These are phyloP conservation scores for Platichthys stellatus DNA, from an alignment of 2,113 vertebrate genomes.

Conservation along the genomic window DNA sequence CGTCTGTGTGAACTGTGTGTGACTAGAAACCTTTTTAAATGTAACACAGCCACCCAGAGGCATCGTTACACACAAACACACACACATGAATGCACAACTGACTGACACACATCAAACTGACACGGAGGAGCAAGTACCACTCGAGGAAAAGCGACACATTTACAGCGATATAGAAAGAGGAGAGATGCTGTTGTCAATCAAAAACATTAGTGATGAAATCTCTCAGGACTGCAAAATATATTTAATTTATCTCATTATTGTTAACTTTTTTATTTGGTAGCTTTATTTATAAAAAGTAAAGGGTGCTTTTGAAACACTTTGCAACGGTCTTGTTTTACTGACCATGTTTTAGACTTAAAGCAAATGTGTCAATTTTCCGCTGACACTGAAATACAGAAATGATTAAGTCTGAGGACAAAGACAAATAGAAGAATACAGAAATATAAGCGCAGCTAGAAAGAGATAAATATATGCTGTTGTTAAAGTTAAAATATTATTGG, in stretches of 20 bases:
- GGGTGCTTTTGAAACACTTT: neutral
- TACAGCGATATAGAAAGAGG: slow-evolving; percentile 32
- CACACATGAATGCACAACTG: slow-evolving; percentile 11
- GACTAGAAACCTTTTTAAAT: slow-evolving; percentile 3
- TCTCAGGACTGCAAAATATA: neutral
- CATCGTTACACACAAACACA: neutral
- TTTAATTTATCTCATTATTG: too few species aligned
- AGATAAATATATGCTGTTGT: too few species aligned
- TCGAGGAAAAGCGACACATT: slow-evolving; percentile 56
- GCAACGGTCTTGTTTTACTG: neutral
- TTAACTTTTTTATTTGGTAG: too few species aligned
- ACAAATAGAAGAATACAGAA: too few species aligned
- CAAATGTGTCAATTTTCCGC: neutral
- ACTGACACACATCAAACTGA: slow-evolving; percentile 57
- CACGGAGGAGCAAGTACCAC: slow-evolving; percentile 37
- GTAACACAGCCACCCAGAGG: slow-evolving; percentile 11
- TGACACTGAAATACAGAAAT: too few species aligned
- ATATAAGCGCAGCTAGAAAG: too few species aligned
- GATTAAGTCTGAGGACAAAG: neutral
- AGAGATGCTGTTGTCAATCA: slow-evolving; percentile 31
- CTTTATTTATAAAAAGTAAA: too few species aligned
- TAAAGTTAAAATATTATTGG: too few species aligned
- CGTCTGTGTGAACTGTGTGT: neutral
- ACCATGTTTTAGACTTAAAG: neutral
- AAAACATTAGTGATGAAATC: neutral